Evolutionary conservation across 2,888 invertebrate species (phyloP), one percentile per base, ranked within the genome.

Genomic region (Epirrita christyi): DNA sequence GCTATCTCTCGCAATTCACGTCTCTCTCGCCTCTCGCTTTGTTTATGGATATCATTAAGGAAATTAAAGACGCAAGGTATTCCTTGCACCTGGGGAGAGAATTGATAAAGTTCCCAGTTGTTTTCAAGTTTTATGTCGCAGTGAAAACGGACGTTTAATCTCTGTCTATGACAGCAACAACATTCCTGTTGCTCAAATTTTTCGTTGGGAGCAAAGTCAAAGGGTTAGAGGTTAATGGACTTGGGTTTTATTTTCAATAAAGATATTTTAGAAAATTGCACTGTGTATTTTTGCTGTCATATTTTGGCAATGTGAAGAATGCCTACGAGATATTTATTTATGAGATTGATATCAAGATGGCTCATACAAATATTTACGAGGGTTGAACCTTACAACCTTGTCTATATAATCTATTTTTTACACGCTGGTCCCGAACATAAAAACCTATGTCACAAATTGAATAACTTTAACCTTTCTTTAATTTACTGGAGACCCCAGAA

Each of bases 1-100:
- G 70, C 72, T 64, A 68, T 72, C 66, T 62, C 67, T 61, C 61
- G 65, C 68, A 69, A 65, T 67, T 63, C 60, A 67, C 66, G 64
- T 71, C 67, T 71, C 47, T 13, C 21, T 40, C 34, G 15, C 36
- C 63, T 56, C 68, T 64, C 63, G 66, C 63, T 72, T 79, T 77
- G 72, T 78, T 82, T 78, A 78, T 78, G 68, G 75, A 67, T 66
- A 62, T 66, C 74, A 80, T 82, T 81, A 80, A 67, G 68, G 51
- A 73, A 81, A 80, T 81, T 72, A 74, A 81, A 72, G 68, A 49
- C 48, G 37, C 38, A 29, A 55, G 41, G 40, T 56, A 46, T 58
- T 61, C 54, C 41, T 55, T 54, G 59, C 54, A 64, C 61, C 61
- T 63, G 62, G 27, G 50, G 54, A 52, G 10, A 55, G 38, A n/a